Evolutionary conservation across 2,797 vertebrate genomes (phyloP).

Genomic region (Leptatherina wallacei): DNA sequence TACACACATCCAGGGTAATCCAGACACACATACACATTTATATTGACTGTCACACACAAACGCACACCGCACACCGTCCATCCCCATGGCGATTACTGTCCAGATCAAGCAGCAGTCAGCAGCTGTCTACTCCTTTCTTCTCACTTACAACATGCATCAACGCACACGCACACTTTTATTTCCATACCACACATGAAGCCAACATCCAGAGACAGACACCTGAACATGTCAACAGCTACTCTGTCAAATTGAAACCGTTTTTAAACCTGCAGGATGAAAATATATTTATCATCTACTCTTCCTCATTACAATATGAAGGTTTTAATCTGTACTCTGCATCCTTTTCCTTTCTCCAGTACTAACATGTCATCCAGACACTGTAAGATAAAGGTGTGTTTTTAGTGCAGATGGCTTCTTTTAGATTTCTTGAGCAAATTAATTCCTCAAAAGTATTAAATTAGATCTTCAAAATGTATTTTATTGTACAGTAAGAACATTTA

Average conservation of each 20-base stretch:
- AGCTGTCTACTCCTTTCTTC: constrained; percentile 68
- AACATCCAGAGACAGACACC: constrained; percentile 26
- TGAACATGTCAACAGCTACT: constrained; percentile 48
- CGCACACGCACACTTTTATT: constrained; percentile 34
- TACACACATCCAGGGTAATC: not conserved
- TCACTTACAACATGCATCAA: constrained; percentile 44
- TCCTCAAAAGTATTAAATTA: not conserved
- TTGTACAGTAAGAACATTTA: too few species aligned
- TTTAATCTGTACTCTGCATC: not conserved
- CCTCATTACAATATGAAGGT: not conserved
- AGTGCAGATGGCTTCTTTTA: not conserved
- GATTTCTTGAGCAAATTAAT: not conserved
- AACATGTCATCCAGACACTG: too few species aligned
- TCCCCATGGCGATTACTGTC: constrained; percentile 27
- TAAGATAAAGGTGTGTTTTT: not conserved
- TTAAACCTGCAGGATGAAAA: constrained; percentile 14
- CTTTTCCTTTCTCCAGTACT: not conserved
- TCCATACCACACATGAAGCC: constrained; percentile 28
- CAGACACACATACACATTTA: constrained; percentile 2
- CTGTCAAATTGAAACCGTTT: constrained; percentile 32
- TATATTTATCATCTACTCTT: not conserved
- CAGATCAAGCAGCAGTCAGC: constrained; percentile 66
- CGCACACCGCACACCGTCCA: constrained; percentile 11
- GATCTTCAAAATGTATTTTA: too few species aligned
- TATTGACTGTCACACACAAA: not conserved